A percentile compares a stretch with the other conserved stretches of the same genome.
These are phyloP conservation scores for Agrypnus murinus DNA, from an alignment of 2,888 invertebrate genomes.

Conservation along the genomic window DNA sequence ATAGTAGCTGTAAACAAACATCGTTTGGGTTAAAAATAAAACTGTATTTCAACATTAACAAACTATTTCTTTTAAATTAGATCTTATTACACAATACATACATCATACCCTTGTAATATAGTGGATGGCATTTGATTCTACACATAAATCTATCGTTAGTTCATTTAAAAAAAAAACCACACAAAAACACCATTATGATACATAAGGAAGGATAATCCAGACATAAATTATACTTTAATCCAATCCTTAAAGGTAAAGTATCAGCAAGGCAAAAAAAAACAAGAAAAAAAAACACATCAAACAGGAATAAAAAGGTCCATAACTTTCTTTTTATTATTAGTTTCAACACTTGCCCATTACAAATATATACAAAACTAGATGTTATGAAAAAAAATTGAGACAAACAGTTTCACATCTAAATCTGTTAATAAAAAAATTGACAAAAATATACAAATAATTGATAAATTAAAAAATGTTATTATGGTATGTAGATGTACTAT, in stretches of 20 bases:
- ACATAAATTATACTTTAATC: too few species aligned
- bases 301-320: conserved; percentile 60
- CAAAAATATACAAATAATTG: conserved; percentile 43
- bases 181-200: conserved; percentile 11
- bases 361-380: conserved; percentile 64
- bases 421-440: conserved; percentile 32
- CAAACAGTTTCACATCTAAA: conserved; percentile 56
- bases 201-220: too few species aligned
- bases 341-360: conserved; percentile 66
- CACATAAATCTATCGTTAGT: background rate
- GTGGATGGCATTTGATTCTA: too few species aligned
- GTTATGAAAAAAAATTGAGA: conserved; percentile 56
- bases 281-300: conserved; percentile 51
- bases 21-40: too few species aligned
- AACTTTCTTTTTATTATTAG: conserved; percentile 59
- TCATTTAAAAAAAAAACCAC: conserved; percentile 3
- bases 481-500: conserved; percentile 29
- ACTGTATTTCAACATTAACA: too few species aligned
- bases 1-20: too few species aligned
- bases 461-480: conserved; percentile 43
- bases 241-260: background rate
- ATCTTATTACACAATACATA: too few species aligned
- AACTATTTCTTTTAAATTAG: too few species aligned
- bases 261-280: conserved; percentile 35
- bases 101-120: too few species aligned